phyloP scores from a whole-genome alignment of 2,888 invertebrate species.

The Scelioninae gen. 1 region DNA sequence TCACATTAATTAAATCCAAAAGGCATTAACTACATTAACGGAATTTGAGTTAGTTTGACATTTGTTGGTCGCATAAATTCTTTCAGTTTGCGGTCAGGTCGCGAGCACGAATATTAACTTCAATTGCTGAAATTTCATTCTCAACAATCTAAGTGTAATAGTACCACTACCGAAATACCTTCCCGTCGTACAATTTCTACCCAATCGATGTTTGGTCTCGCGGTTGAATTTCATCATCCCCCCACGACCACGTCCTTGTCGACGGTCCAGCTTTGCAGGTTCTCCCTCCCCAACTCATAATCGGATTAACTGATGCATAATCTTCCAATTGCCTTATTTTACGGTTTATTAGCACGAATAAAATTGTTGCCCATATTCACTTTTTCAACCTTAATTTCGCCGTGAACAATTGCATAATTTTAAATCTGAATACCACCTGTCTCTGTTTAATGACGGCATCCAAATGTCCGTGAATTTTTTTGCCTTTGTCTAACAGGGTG shows the following conservation, averaged over 20 bases:
- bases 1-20: too few species aligned
- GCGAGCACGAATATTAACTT: constrained; percentile 54
- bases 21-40: not conserved
- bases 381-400: not conserved
- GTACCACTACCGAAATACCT: constrained; percentile 53
- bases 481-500: not conserved
- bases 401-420: not conserved
- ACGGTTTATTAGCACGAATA: constrained; percentile 30
- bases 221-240: constrained; percentile 64
- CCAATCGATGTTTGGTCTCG: constrained; percentile 60
- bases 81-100: constrained; percentile 15
- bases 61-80: constrained; percentile 26
- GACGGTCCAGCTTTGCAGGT: constrained; percentile 22
- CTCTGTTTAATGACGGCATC: constrained; percentile 17
- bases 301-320: constrained; percentile 71
- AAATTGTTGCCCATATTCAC: not conserved
- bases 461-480: constrained; percentile 26
- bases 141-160: constrained; percentile 52
- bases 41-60: constrained; percentile 13
- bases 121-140: constrained; percentile 55
- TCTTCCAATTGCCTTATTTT: constrained; percentile 53
- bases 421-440: too few species aligned
- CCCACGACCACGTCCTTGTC: constrained; percentile 43
- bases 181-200: constrained; percentile 54
- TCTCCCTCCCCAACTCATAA: constrained; percentile 43